A percentile compares a stretch with the other conserved stretches of the same genome.
Conservation (phyloP, 2,113 vertebrate species). For the Sclerurus mexicanus region DNA sequence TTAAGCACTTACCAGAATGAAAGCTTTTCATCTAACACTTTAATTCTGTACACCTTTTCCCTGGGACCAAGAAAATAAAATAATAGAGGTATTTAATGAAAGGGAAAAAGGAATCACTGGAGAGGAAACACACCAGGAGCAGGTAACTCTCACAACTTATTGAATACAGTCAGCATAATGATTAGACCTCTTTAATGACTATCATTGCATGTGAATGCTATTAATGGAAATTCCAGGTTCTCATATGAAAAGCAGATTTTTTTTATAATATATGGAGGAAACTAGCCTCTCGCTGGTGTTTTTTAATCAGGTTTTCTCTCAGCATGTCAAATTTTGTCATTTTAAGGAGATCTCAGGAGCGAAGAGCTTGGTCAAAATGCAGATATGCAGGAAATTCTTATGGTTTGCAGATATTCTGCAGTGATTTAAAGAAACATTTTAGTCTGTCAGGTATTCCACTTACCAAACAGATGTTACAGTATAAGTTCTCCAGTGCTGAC, state of each 20-base stretch:
- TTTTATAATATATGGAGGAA: not conserved
- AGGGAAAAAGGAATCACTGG: not conserved
- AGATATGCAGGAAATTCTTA: not conserved
- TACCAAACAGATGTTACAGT: not conserved
- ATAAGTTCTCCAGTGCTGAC: not conserved
- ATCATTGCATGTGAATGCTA: not conserved
- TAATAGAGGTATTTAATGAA: slow-evolving; percentile 29
- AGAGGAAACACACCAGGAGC: slow-evolving; percentile 36
- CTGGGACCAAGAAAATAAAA: slow-evolving; percentile 40
- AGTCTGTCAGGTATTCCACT: not conserved
- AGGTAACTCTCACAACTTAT: not conserved
- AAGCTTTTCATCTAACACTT: slow-evolving; percentile 44
- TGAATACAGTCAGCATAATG: slow-evolving; percentile 3
- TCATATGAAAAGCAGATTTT: not conserved
- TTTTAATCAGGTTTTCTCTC: not conserved
- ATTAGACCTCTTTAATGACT: not conserved
- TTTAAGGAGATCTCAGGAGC: not conserved
- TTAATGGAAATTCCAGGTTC: not conserved
- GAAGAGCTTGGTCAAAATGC: not conserved
- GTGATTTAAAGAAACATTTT: not conserved
- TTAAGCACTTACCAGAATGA: slow-evolving; percentile 37
- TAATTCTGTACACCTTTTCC: slow-evolving; percentile 36
- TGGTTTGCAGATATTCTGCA: not conserved
- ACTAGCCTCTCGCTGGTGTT: not conserved
- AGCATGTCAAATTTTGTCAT: not conserved